phyloP scores from a whole-genome alignment of 2,113 vertebrate species.

The Nerophis lumbriciformis region DNA sequence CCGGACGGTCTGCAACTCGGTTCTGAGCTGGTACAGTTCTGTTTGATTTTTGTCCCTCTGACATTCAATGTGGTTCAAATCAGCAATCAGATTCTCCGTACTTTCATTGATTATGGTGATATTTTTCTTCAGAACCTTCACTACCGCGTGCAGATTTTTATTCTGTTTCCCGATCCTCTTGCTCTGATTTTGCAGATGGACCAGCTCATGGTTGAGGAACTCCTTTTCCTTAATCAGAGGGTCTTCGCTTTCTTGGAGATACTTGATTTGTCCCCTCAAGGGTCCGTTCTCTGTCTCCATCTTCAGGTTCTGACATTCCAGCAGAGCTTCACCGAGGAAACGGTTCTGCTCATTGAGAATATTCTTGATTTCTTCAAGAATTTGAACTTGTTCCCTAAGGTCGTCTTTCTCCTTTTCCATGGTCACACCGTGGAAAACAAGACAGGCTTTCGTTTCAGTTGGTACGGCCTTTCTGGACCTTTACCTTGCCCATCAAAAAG shows the following conservation, averaged over 20 bases:
- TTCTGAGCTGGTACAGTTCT: too few relatives aligned
- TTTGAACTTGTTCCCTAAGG: neutral
- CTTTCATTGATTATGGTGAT: too few relatives aligned
- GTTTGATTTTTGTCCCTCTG: too few relatives aligned
- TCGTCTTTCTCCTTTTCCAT: neutral
- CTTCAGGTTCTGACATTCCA: slow-evolving; percentile 3
- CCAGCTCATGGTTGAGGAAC: too few relatives aligned
- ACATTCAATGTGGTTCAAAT: too few relatives aligned
- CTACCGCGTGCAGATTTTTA: too few relatives aligned
- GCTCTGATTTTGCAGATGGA: too few relatives aligned
- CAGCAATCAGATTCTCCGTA: too few relatives aligned
- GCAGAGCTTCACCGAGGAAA: neutral
- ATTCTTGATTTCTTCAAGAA: slow-evolving; percentile 3
- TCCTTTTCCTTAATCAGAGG: too few relatives aligned
- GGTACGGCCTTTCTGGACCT: neutral
- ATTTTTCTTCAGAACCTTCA: too few relatives aligned
- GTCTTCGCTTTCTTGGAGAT: slow-evolving; percentile 1
- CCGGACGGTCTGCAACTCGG: too few relatives aligned
- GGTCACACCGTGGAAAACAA: neutral
- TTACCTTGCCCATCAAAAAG: neutral
- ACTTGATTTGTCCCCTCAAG: neutral
- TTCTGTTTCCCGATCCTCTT: too few relatives aligned
- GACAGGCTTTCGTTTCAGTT: neutral
- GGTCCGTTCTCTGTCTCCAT: neutral
- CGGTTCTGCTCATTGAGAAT: neutral